Evolutionary conservation across 1,140 invertebrate species (phyloP), one percentile per base, ranked within the genome.

Genomic region (Chelonus insularis): DNA sequence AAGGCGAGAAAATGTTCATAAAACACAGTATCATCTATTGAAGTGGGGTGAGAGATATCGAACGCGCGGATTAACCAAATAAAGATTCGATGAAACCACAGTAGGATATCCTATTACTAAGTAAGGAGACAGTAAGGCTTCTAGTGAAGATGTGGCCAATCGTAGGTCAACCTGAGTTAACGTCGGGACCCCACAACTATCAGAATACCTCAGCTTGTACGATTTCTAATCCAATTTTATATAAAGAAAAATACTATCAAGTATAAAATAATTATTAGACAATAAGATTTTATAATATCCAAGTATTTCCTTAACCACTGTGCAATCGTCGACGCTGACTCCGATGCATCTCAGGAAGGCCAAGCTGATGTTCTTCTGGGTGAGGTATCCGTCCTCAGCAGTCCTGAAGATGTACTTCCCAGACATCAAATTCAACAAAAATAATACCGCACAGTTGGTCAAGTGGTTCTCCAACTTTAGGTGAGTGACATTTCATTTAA

Each of bases 351-450:
- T 99, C 75, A 88, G 97, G 74, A 99, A 99, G 83, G 98, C 98
- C 48, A 99, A 99, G 86, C 87, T 99, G 83, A 99, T 99, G 98
- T 99, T 99, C 91, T 99, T 99, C 90, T 99, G 95, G 91, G 96
- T 97, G 66, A 89, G 97, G 70, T 99, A 99, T 84, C 97, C 97
- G 37, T 97, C 93, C 80, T 99, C 97, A 43, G 91, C 95, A 70
- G 92, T 99, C 65, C 90, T 99, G 75, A 99, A 99, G 87, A 97
- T 96, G 88, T 99, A 97, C 87, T 99, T 99, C 87, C 97, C 97
- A 9, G 98, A 99, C 86, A 98, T 99, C 83, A 97, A 96, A 81
- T 99, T 99, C 87, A 99, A 99, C 88, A 99, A 99, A 85, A 98
- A 99, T 86, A 99, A 99, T 86, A 99, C 97, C 63, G 97, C 97